Conservation (phyloP, 2,113 vertebrate species). For the Petaurus breviceps region DNA sequence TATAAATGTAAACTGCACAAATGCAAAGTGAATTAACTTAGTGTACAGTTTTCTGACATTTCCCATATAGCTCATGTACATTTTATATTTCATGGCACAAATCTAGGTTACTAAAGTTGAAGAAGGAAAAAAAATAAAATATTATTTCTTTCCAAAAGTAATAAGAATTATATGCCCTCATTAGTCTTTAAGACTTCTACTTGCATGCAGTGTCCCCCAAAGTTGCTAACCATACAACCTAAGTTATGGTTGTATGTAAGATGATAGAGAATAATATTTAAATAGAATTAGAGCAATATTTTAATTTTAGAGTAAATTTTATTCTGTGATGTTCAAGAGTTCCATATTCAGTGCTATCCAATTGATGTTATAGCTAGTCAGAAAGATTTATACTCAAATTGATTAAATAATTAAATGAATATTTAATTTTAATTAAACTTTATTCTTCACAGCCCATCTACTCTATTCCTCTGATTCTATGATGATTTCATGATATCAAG, state of each 20-base stretch:
- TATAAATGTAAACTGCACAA: not conserved
- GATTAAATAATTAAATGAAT: slow-evolving; percentile 81
- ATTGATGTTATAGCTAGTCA: slow-evolving; percentile 78
- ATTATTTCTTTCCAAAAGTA: not conserved
- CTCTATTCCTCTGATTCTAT: slow-evolving; percentile 63
- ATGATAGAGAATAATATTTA: slow-evolving; percentile 59
- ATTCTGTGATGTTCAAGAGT: slow-evolving; percentile 59
- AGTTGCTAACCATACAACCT: slow-evolving; percentile 62
- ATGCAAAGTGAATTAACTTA: not conserved
- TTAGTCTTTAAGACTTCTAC: slow-evolving; percentile 9
- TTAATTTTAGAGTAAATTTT: slow-evolving; percentile 78
- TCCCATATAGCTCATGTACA: not conserved
- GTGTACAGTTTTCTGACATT: not conserved
- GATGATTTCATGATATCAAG: slow-evolving; percentile 58
- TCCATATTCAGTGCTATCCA: slow-evolving; percentile 49
- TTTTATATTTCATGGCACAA: not conserved
- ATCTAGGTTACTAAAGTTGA: not conserved
- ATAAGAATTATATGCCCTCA: slow-evolving; percentile 7
- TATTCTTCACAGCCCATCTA: slow-evolving; percentile 63
- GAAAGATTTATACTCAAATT: slow-evolving; percentile 80
- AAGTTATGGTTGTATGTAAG: slow-evolving; percentile 50
- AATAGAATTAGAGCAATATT: slow-evolving; percentile 54
- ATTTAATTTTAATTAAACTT: slow-evolving; percentile 81
- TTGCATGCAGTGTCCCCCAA: not conserved
- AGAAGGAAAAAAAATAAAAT: not conserved